Evolutionary conservation across 1,140 invertebrate species (phyloP), one percentile per base, ranked within the genome.

Genomic region (Mya arenaria): DNA sequence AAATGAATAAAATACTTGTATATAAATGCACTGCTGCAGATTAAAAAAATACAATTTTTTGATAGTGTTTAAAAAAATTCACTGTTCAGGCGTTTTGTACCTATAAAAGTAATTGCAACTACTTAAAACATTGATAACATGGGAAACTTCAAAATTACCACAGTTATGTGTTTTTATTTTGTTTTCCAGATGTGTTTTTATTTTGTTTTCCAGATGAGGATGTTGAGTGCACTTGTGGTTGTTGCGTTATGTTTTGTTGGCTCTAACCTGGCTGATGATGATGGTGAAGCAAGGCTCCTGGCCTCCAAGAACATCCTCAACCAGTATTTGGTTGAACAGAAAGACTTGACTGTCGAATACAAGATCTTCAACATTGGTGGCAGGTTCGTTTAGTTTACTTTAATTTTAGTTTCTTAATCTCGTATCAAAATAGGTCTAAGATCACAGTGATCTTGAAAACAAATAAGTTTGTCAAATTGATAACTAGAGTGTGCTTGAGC

Each of bases 281-380:
- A 90, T 32, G 86, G 86, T n/a, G 86, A 88, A 68, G 94, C 94
- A 5, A 86, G 92, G 36, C 85, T 95, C 17, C 86, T 95, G 19
- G 93, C 93, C 0, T 93, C 93, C 17, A 95, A 95, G 88, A 92
- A 92, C 78, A 91, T 99, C 88, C 94, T 99, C n/a, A 99, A 99
- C 90, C 98, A 97, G 94, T 99, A 99, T 92, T 94, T 99, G 68
- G 98, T 99, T n/a, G 98, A 99, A 94, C 96, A 97, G 90, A 97
- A 98, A 95, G 98, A 99, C 92, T 96, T 99, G 87, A 95, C 99
- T 86, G 96, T 99, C 52, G 97, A 98, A 93, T 96, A 95, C 87
- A 93, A 91, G 73, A 92, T 95, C 41, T 95, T 91, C 89, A 95
- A 95, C 89, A 92, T 94, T 82, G 94, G 94, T 81, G 93, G 92